Conservation (phyloP, 2,113 vertebrate species). For the Carlito syrichta region DNA sequence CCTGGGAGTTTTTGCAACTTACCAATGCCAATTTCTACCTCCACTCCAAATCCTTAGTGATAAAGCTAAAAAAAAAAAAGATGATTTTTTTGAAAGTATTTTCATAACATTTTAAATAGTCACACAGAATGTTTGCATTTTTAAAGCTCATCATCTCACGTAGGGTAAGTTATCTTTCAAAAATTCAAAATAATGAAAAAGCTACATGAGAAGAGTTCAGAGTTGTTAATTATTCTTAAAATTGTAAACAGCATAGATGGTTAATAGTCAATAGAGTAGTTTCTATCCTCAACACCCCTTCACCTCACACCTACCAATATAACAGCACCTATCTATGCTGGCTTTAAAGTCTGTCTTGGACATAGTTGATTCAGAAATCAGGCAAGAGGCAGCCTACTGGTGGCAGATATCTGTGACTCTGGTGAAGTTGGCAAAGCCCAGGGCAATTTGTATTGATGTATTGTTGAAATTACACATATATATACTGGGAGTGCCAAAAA, state of each 20-base stretch:
- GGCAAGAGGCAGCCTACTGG: background rate
- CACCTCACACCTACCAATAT: background rate
- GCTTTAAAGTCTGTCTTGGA: background rate
- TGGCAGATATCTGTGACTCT: background rate
- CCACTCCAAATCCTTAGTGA: background rate
- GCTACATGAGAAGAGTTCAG: background rate
- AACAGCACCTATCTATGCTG: background rate
- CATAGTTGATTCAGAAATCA: background rate
- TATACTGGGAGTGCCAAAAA: no score
- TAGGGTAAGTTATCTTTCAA: conserved; percentile 11
- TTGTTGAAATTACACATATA: background rate
- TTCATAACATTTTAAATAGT: background rate
- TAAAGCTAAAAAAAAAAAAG: background rate
- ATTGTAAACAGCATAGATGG: background rate
- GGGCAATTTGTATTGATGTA: conserved; percentile 14
- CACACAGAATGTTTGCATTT: conserved; percentile 6
- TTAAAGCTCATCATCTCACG: background rate
- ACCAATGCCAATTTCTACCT: background rate
- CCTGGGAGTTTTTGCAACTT: background rate
- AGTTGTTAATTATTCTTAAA: conserved; percentile 30
- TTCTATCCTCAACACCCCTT: background rate
- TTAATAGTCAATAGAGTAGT: background rate
- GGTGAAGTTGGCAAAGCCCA: background rate
- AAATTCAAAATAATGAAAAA: conserved; percentile 6
- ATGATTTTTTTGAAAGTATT: conserved; percentile 23